phyloP scores from a whole-genome alignment of 2,888 invertebrate genomes.

The Esperia sulphurella region DNA sequence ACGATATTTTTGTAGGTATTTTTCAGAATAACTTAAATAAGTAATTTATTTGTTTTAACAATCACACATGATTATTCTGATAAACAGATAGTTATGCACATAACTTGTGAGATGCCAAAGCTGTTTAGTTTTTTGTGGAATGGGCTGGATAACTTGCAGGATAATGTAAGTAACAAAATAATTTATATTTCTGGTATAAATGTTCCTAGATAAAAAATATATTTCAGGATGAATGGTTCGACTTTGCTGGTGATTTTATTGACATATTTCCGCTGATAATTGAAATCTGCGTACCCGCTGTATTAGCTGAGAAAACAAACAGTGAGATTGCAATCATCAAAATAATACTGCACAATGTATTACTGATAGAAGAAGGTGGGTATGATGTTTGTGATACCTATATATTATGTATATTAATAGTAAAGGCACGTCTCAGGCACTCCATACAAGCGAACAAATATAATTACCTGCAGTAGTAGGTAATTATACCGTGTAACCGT shows the following conservation, averaged over 20 bases:
- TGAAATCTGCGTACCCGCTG: conserved; percentile 8
- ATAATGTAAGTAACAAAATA: background rate
- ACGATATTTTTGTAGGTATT: background rate
- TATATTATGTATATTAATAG: too few species aligned
- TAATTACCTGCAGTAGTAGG: too few species aligned
- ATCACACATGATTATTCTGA: background rate
- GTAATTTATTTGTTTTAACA: background rate
- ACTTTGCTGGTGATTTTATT: too few species aligned
- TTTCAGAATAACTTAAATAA: background rate
- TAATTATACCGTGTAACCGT: too few species aligned
- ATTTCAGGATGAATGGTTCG: background rate
- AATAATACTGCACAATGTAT: conserved; percentile 7
- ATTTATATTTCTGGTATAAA: background rate
- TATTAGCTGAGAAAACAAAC: conserved; percentile 8
- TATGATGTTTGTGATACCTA: too few species aligned
- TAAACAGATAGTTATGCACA: background rate
- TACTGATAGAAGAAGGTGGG: too few species aligned
- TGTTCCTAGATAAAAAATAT: background rate
- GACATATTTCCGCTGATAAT: background rate
- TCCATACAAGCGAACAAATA: too few species aligned
- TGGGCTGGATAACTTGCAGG: background rate
- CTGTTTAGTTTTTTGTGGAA: background rate
- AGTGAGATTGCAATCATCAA: conserved; percentile 6
- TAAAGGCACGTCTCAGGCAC: too few species aligned
- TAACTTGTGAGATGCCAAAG: background rate